Evolutionary conservation across 2,888 invertebrate genomes (phyloP).

Genomic region (Monochamus alternatus): DNA sequence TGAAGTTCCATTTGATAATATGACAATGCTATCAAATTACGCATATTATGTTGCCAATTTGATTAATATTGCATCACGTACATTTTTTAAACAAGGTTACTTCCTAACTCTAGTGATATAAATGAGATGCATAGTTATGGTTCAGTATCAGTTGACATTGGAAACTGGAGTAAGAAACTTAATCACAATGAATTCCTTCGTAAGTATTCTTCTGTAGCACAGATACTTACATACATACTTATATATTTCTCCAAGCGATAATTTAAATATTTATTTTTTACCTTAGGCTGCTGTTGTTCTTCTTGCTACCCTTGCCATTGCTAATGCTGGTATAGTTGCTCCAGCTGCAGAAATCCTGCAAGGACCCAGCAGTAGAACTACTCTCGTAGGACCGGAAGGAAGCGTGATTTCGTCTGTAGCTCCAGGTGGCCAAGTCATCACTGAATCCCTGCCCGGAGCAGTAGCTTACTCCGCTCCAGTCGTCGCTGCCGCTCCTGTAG

Average conservation of each 20-base stretch:
- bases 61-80: not conserved
- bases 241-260: too few relatives aligned
- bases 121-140: not conserved
- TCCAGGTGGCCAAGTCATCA: constrained; percentile 52
- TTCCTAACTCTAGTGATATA: constrained; percentile 9
- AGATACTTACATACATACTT: too few relatives aligned
- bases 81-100: constrained; percentile 16
- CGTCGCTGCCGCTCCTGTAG: constrained; percentile 54
- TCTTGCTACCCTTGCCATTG: constrained; percentile 58
- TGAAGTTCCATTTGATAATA: too few relatives aligned
- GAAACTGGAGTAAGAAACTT: constrained; percentile 2
- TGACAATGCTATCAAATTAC: too few relatives aligned
- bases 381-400: constrained; percentile 61
- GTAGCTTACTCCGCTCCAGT: constrained; percentile 59
- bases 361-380: constrained; percentile 60
- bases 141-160: constrained; percentile 15
- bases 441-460: constrained; percentile 51
- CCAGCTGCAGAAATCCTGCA: constrained; percentile 51
- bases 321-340: constrained; percentile 49
- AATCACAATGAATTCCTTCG: constrained; percentile 59
- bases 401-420: constrained; percentile 58
- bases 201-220: too few relatives aligned
- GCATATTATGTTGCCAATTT: too few relatives aligned
- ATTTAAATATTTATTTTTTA: too few relatives aligned
- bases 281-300: constrained; percentile 57